Evolutionary conservation across 2,113 vertebrate species (phyloP), one percentile per base, ranked within the genome.

Genomic region (Carassius carassius): DNA sequence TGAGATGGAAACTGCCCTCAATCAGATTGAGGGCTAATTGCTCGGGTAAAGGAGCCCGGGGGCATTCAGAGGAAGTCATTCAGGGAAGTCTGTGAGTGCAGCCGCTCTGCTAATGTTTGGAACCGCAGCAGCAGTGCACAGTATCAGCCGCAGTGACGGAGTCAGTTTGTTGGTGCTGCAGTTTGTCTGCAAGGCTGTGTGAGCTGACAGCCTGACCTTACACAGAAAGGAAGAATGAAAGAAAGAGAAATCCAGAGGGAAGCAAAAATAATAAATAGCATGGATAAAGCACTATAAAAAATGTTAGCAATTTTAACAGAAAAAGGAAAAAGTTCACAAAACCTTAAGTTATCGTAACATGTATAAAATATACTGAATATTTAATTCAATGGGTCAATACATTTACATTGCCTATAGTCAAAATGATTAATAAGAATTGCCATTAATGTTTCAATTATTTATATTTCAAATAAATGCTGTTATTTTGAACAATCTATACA

Each of bases 21-120:
- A 90, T 91, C 85, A 86, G 87, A 90, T 90, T 86, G 86, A 32
- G 84, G 88, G 87, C 83, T 93, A 93, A 94, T 93, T 93, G 90
- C 84, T 88, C 47, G 7, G 88, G 88, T 88, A 89, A 87, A 49
- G 86, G 76, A 86, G 85, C 79, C 21, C 4, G 1, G 16, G 72
- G 32, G 47, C 63, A 73, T 49, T 70, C 23, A 47, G 54, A 81
- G 56, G 41, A 81, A 62, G 41, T 73, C 13, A 86, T 17, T 12
- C 5, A 82, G 60, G 78, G 11, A 73, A 70, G 51, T 72, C 82
- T 65, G 14, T 19, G 13, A 80, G 60, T 54, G 25, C n/a, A 56
- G 65, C n/a, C 5, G 44, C 19, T 69, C 60, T 67, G n/a, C 75
- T 73, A 76, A 73, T 76, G 78, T 41, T 2, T 23, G 58, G 3